Evolutionary conservation across 2,888 invertebrate genomes (phyloP).

Genomic region (Pandemis corylana): DNA sequence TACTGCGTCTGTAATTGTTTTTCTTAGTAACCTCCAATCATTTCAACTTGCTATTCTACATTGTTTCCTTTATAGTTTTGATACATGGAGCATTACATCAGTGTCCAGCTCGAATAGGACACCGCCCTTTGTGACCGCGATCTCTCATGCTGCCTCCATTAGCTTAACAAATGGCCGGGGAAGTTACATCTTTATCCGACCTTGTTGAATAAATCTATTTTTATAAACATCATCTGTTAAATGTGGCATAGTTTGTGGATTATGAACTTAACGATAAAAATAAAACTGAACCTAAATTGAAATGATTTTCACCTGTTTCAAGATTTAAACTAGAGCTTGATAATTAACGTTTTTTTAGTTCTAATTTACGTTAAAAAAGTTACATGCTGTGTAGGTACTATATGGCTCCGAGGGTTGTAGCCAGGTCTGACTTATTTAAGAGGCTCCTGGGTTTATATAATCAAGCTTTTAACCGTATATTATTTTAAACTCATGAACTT

Average conservation of each 20-base stretch:
- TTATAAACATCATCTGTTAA: neutral
- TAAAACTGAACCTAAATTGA: neutral
- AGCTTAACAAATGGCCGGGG: constrained; percentile 66
- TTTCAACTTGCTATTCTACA: neutral
- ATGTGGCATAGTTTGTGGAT: neutral
- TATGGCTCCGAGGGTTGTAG: too few species aligned
- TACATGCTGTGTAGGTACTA: too few species aligned
- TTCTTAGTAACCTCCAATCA: constrained; percentile 6
- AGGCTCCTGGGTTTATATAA: too few species aligned
- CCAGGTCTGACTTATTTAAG: too few species aligned
- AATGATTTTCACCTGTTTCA: too few species aligned
- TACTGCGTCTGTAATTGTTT: too few species aligned
- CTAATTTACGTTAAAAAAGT: too few species aligned
- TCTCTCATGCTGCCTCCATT: constrained; percentile 66
- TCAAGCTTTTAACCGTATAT: too few species aligned
- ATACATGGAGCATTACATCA: constrained; percentile 62
- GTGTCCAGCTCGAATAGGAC: constrained; percentile 61
- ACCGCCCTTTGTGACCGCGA: constrained; percentile 65
- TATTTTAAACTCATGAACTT: too few species aligned
- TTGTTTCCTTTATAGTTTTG: constrained; percentile 48
- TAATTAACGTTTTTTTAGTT: too few species aligned
- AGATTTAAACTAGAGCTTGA: too few species aligned
- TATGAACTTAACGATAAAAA: too few species aligned
- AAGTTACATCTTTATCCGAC: constrained; percentile 52
- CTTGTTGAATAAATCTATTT: constrained; percentile 10